Evolutionary conservation across 2,888 invertebrate species (phyloP).

Genomic region (Bugula neritina): DNA sequence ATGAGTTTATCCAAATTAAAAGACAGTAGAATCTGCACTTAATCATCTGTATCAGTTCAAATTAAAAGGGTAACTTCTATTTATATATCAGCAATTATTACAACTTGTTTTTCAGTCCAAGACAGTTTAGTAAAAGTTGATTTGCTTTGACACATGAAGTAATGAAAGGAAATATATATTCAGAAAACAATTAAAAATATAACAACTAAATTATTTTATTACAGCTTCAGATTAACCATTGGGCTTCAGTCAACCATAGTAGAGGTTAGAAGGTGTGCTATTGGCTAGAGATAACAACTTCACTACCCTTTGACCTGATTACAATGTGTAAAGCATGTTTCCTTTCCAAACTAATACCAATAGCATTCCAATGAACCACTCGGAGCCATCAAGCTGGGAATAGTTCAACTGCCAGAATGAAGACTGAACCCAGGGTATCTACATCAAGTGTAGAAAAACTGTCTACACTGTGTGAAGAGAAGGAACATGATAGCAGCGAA

Average conservation of each 20-base stretch:
- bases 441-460: not conserved
- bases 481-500: not conserved
- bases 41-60: no score
- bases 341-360: not conserved
- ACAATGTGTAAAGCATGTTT: not conserved
- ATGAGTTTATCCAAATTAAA: no score
- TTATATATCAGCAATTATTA: no score
- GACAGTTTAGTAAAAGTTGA: no score
- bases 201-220: no score
- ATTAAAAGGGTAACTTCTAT: no score
- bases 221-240: no score
- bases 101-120: no score
- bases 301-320: conserved; percentile 4
- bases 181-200: no score
- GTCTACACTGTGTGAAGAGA: not conserved
- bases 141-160: no score
- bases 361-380: not conserved
- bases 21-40: no score
- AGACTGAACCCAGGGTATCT: not conserved
- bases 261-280: not conserved
- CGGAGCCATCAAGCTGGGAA: not conserved
- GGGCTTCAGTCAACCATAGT: not conserved
- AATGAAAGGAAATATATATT: no score
- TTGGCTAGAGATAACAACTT: not conserved
- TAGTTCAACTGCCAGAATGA: not conserved